Evolutionary conservation across 2,113 vertebrate species (phyloP).

Genomic region (Pachypanchax playfairii): DNA sequence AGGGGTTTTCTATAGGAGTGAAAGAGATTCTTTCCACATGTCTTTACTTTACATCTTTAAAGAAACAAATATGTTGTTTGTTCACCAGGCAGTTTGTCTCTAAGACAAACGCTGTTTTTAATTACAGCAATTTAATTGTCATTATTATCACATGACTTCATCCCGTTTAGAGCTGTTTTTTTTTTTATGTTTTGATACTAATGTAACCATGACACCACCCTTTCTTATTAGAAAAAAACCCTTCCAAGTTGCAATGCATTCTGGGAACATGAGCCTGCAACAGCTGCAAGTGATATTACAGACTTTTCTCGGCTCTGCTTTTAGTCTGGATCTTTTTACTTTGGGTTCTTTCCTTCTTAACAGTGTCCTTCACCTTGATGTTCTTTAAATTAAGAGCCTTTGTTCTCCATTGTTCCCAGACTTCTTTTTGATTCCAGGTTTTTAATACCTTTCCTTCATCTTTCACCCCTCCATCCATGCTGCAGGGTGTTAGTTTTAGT

Average conservation of each 20-base stretch:
- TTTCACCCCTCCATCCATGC: slow-evolving; percentile 29
- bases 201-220: slow-evolving; percentile 74
- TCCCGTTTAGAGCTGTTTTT: slow-evolving; percentile 53
- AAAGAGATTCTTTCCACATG: slow-evolving; percentile 41
- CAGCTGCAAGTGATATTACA: slow-evolving; percentile 77
- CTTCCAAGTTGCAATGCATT: slow-evolving; percentile 72
- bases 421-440: slow-evolving; percentile 57
- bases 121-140: slow-evolving; percentile 57
- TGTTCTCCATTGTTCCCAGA: slow-evolving; percentile 46
- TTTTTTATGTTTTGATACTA: slow-evolving; percentile 71
- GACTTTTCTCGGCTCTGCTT: slow-evolving; percentile 36
- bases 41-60: too few species aligned
- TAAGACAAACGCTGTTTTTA: slow-evolving; percentile 59
- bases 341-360: slow-evolving; percentile 47
- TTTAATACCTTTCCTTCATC: slow-evolving; percentile 48
- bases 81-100: slow-evolving; percentile 50
- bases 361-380: slow-evolving; percentile 70
- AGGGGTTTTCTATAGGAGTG: slow-evolving; percentile 19
- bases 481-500: slow-evolving; percentile 75
- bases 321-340: slow-evolving; percentile 64
- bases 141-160: slow-evolving; percentile 68
- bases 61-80: slow-evolving; percentile 66
- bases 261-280: slow-evolving; percentile 70
- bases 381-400: slow-evolving; percentile 51
- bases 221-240: slow-evolving; percentile 63